Conservation (phyloP, 2,888 invertebrate species). For the Thecophora atra region DNA sequence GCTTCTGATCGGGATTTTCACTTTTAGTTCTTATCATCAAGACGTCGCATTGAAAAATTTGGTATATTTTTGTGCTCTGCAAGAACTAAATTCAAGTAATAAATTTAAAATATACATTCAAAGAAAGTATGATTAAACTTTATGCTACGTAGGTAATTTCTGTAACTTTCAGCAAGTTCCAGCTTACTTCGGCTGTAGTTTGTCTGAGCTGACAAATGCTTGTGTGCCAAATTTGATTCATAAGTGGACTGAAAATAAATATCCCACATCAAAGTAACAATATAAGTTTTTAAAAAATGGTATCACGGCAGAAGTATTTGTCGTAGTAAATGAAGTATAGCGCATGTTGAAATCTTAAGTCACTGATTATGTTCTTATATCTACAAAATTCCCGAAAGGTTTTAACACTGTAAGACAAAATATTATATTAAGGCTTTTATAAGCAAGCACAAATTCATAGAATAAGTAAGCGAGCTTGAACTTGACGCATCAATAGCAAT, state of each 20-base stretch:
- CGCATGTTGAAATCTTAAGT: no score
- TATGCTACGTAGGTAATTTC: conserved; percentile 54
- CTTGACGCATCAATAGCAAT: no score
- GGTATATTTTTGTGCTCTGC: conserved; percentile 47
- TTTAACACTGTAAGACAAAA: no score
- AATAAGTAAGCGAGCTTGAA: no score
- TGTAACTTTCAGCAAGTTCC: conserved; percentile 47
- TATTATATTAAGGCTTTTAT: no score
- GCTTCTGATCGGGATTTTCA: conserved; percentile 51
- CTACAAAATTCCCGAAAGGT: no score
- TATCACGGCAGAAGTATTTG: no score
- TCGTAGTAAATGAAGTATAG: no score
- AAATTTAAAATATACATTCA: background rate
- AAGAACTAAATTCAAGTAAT: conserved; percentile 52
- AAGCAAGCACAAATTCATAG: no score
- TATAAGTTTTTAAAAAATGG: background rate
- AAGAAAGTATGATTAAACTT: background rate
- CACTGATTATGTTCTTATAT: no score
- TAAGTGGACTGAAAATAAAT: conserved; percentile 50
- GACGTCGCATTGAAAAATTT: conserved; percentile 52
- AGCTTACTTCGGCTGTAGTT: conserved; percentile 43
- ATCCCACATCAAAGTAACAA: conserved; percentile 51
- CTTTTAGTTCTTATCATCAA: conserved; percentile 57
- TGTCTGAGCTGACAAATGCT: conserved; percentile 51
- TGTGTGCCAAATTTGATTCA: conserved; percentile 51